Base-by-base conservation (phyloP, 2,797 vertebrate genomes). In the Lagocephalus sceleratus region DNA sequence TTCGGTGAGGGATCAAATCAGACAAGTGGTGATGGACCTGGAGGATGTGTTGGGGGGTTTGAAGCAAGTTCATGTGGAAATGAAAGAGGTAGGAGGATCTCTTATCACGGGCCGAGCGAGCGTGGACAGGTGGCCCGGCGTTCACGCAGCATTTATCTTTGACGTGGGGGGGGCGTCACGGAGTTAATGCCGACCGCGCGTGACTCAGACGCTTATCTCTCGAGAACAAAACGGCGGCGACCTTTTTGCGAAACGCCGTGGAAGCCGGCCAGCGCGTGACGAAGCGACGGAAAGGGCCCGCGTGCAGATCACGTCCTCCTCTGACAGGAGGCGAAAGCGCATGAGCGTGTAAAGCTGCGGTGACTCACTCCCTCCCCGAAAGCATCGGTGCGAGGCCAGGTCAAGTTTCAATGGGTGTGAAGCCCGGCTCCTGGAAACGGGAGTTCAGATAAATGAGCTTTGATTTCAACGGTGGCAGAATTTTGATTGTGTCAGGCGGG, bases 51-150 rank as follows among this genome's bases (percentile, higher is more conserved):
- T 93, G 71, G 89, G 90, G 40, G 91, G 91, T 60, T 78, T 93
- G 72, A 92, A 92, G 83, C 89, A 91, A 83, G 91, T 93, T 75
- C 91, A 92, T 40, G 66, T 87, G 65, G 92, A 93, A 84, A 93
- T 93, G 91, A 92, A 90, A 86, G 91, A 92, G 91, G 92, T 93
- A 85, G 79, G 90, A 71, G 59, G 45, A 16, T 68, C 74, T 78
- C 2, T 76, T 63, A 68, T 79, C 60, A 71, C 6, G 26, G 12
- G 2, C 9, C 11, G 23, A 25, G 4, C 7, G 23, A 25, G 7
- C 7, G 2, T n/a, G n/a, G n/a, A n/a, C 29, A 32, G 29, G 29
- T 32, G 29, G 5, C 49, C 15, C 43, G 32, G 45, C 32, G 81
- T 82, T 73, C 76, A 68, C 45, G 51, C 29, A 20, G 16, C 54